A percentile compares a stretch with the other conserved stretches of the same genome.
Evolutionary conservation across 2,888 invertebrate species (phyloP).

Genomic region (Rhaphigaster nebulosa): DNA sequence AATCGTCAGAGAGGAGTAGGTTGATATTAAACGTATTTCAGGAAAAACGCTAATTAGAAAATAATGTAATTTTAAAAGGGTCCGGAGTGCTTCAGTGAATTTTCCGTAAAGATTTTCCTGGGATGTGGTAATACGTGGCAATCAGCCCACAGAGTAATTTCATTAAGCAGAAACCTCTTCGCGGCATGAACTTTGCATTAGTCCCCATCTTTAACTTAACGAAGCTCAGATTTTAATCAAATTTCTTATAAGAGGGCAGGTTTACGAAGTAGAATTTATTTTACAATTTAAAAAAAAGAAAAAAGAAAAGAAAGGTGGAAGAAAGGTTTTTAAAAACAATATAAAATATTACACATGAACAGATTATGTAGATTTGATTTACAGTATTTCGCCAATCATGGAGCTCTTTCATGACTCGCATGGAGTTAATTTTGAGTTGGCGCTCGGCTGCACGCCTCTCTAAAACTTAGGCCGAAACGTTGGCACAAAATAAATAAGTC

Average conservation of each 20-base stretch:
- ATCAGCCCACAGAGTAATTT: constrained; percentile 10
- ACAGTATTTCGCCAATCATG: too few relatives aligned
- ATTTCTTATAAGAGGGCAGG: neutral
- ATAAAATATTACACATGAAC: too few relatives aligned
- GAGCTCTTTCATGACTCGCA: too few relatives aligned
- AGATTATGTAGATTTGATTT: too few relatives aligned
- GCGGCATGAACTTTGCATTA: neutral
- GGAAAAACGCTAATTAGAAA: neutral
- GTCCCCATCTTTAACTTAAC: neutral
- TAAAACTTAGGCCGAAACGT: too few relatives aligned
- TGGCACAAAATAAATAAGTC: too few relatives aligned
- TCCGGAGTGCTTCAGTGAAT: neutral
- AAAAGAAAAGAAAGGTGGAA: too few relatives aligned
- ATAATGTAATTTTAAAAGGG: constrained; percentile 14
- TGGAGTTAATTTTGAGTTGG: too few relatives aligned
- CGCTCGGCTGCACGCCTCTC: too few relatives aligned
- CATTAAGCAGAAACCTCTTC: neutral
- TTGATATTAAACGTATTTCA: neutral
- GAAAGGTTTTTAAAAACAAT: too few relatives aligned
- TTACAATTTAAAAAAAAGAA: too few relatives aligned
- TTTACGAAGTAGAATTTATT: too few relatives aligned
- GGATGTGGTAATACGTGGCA: neutral
- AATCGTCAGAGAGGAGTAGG: neutral
- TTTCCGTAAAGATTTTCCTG: neutral
- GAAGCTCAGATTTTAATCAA: neutral